phyloP scores from a whole-genome alignment of 2,888 invertebrate genomes.

The Phorcus lineatus region DNA sequence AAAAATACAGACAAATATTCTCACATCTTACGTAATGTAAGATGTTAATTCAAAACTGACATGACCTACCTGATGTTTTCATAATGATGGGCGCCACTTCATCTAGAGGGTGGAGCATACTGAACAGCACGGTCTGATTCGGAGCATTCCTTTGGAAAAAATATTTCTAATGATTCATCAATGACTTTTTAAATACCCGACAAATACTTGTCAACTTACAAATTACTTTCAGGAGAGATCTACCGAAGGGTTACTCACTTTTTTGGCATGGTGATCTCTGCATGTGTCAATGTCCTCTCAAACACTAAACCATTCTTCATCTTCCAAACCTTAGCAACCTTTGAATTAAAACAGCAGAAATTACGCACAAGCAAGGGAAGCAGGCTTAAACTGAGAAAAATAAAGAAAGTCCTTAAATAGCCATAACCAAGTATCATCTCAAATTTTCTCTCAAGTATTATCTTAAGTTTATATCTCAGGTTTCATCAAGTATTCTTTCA shows the following conservation, averaged over 20 bases:
- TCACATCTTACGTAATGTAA: too few relatives aligned
- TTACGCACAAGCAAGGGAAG: too few relatives aligned
- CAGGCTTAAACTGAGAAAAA: too few relatives aligned
- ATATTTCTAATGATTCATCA: neutral
- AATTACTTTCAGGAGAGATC: neutral
- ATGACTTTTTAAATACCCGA: too few relatives aligned
- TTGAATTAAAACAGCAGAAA: neutral
- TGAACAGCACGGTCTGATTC: conserved; percentile 86
- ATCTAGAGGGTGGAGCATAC: conserved; percentile 91
- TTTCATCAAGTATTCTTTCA: too few relatives aligned
- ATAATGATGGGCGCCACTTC: conserved; percentile 88
- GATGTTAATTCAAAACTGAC: too few relatives aligned
- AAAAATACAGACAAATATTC: too few relatives aligned
- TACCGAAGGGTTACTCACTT: conserved; percentile 45
- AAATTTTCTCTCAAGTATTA: too few relatives aligned
- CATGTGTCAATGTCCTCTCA: conserved; percentile 78
- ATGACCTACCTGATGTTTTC: conserved; percentile 59
- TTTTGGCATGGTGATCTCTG: conserved; percentile 57
- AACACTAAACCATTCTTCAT: conserved; percentile 90
- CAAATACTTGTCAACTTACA: neutral
- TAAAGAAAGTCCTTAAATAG: too few relatives aligned
- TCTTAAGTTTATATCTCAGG: too few relatives aligned
- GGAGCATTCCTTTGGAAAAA: conserved; percentile 55
- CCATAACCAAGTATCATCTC: too few relatives aligned
- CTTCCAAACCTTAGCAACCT: conserved; percentile 88